Evolutionary conservation across 1,140 invertebrate genomes (phyloP).

Genomic region (Atopsyche davidsoni): DNA sequence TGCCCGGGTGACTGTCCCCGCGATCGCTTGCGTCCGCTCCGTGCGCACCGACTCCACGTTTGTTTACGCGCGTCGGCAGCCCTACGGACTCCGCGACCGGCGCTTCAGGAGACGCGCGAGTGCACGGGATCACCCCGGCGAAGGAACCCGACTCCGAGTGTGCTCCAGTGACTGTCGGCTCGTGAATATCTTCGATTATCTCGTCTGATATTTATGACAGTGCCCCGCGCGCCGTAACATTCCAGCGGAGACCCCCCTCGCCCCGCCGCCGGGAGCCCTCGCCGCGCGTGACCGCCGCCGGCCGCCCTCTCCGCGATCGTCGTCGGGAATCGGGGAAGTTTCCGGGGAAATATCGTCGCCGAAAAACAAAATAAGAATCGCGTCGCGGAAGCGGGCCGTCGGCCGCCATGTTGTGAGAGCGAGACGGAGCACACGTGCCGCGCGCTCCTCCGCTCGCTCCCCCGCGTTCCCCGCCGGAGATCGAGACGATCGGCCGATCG

Average conservation of each 20-base stretch:
- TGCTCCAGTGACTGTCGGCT: no score
- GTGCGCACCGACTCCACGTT: background rate
- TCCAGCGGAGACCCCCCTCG: no score
- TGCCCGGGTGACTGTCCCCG: slow-evolving; percentile 24
- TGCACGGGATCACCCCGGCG: background rate
- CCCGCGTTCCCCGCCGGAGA: background rate
- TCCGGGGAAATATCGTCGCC: background rate
- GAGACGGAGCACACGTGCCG: slow-evolving; percentile 16
- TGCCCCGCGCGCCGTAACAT: no score
- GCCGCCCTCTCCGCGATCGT: no score
- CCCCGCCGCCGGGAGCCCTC: no score
- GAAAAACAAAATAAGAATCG: background rate
- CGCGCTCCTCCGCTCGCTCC: slow-evolving; percentile 1
- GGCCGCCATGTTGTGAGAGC: slow-evolving; percentile 30
- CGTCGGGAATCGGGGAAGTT: slow-evolving; percentile 1
- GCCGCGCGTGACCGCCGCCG: no score
- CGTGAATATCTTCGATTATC: no score
- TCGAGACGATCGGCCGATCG: slow-evolving; percentile 9
- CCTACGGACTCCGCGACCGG: background rate
- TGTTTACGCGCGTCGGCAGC: slow-evolving; percentile 9
- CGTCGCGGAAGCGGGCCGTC: slow-evolving; percentile 27
- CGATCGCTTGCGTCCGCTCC: slow-evolving; percentile 8
- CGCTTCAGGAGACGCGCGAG: background rate
- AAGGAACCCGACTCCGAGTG: no score
- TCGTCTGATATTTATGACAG: no score